These are phyloP conservation scores for Drosophila lacicola DNA, from an alignment of 2,888 invertebrate species.

Conservation along the genomic window DNA sequence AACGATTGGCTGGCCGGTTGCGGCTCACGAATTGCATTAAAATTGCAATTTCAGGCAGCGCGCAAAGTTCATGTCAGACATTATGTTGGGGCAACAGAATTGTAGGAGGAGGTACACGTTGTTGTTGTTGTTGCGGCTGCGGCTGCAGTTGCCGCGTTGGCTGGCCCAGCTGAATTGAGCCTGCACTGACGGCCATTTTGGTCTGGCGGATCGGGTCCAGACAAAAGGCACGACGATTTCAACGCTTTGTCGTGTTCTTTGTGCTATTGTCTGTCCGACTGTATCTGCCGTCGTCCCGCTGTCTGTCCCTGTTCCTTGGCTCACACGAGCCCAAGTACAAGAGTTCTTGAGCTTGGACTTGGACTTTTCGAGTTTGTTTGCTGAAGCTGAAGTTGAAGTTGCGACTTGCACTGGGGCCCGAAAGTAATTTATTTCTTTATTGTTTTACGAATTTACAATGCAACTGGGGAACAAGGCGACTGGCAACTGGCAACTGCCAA, in stretches of 20 bases:
- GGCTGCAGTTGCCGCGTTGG: slow-evolving; percentile 52
- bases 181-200: slow-evolving; percentile 54
- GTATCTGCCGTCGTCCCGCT: background rate
- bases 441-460: slow-evolving; percentile 83
- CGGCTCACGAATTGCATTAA: slow-evolving; percentile 84
- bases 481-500: slow-evolving; percentile 33
- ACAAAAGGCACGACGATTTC: slow-evolving; percentile 83
- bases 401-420: slow-evolving; percentile 64
- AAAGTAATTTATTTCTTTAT: slow-evolving; percentile 85
- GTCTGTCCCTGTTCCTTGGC: slow-evolving; percentile 31
- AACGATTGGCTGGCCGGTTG: slow-evolving; percentile 70
- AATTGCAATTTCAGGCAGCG: slow-evolving; percentile 83
- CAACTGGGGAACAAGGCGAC: slow-evolving; percentile 77
- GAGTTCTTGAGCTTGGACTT: slow-evolving; percentile 73
- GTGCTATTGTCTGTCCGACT: slow-evolving; percentile 37
- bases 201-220: slow-evolving; percentile 30
- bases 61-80: slow-evolving; percentile 83
- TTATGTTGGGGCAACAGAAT: slow-evolving; percentile 61
- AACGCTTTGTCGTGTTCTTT: slow-evolving; percentile 82
- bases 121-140: slow-evolving; percentile 18
- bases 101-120: slow-evolving; percentile 65
- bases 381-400: slow-evolving; percentile 19
- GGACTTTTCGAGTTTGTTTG: slow-evolving; percentile 2
- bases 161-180: slow-evolving; percentile 48
- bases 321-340: slow-evolving; percentile 67